Evolutionary conservation across 2,113 vertebrate species (phyloP).

Genomic region (Grammomys surdaster): DNA sequence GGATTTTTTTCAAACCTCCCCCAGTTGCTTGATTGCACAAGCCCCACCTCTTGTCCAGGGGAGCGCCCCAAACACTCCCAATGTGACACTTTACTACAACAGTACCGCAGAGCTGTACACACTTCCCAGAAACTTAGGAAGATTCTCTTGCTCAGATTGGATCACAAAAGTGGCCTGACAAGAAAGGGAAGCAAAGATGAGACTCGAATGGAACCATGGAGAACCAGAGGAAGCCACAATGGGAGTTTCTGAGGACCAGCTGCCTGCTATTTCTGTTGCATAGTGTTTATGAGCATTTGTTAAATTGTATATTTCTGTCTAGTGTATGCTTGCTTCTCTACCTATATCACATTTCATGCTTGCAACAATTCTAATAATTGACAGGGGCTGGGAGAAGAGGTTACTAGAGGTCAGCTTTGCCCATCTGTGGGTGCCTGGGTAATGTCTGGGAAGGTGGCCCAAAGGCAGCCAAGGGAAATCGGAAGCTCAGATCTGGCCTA

Average conservation of each 20-base stretch:
- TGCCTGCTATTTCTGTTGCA: neutral
- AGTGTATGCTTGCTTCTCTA: neutral
- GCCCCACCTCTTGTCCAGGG: fast-evolving
- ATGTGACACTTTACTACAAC: neutral
- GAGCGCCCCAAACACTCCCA: neutral
- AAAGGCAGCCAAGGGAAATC: neutral
- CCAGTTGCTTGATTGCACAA: fast-evolving
- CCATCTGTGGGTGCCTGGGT: neutral
- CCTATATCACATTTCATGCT: neutral
- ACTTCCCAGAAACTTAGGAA: neutral
- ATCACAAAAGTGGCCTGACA: neutral
- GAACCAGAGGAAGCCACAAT: neutral
- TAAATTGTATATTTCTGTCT: neutral
- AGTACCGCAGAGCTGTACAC: neutral
- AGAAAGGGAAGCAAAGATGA: neutral
- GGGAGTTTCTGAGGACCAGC: neutral
- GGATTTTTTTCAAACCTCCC: neutral
- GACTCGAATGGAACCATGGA: neutral
- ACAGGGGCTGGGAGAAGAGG: neutral
- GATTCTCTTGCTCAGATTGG: fast-evolving
- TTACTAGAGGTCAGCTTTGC: neutral
- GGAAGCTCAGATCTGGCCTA: neutral
- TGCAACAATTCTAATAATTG: neutral
- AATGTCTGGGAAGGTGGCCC: neutral
- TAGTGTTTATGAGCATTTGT: neutral